Evolutionary conservation across 1,140 invertebrate species (phyloP), one percentile per base, ranked within the genome.

Genomic region (Caenorhabditis latens): DNA sequence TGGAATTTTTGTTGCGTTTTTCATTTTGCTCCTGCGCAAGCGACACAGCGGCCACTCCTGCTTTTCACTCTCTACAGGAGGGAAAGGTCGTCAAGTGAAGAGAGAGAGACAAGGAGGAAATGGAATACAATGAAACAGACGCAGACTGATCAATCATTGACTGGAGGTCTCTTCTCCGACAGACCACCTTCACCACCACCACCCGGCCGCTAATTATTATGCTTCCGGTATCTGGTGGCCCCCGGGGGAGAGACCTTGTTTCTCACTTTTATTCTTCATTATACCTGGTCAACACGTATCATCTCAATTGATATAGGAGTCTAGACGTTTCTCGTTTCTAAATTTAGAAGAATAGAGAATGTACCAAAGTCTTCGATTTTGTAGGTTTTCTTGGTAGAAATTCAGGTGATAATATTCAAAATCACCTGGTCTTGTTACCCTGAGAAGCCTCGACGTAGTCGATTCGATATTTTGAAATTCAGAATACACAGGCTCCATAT

Each of bases 81-180:
- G 57, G 32, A 40, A 79, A 79, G 71, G 71, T 79, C 71, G 71
- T 43, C 40, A 32, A 40, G 21, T 43, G 4, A 71, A 40, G 53
- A 13, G 19, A 71, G 40, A 46, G 67, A 71, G 46, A n/a, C n/a
- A n/a, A 32, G 32, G 32, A 32, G 32, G 32, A 32, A 32, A 32
- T 53, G 7, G 67, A 71, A 71, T 71, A 71, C 42, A 71, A 46
- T 16, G 42, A 19, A 71, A 71, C 67, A 71, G 71, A 79, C 71
- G 71, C 71, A 79, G 71, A 79, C 46, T 79, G 71, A 79, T 79
- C 71, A 79, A 79, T 79, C 71, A 79, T 79, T 50, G 46, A 24
- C 71, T 40, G 67, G 13, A 14, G 67, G 67, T 46, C 67, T 46
- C 24, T 11, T n/a, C 63, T 46, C 43, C 42, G n/a, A 65, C 11